Percentiles rank a stretch among this genome's conserved stretches.
Evolutionary conservation across 2,888 invertebrate genomes (phyloP).

Genomic region (Drosophila emarginata): DNA sequence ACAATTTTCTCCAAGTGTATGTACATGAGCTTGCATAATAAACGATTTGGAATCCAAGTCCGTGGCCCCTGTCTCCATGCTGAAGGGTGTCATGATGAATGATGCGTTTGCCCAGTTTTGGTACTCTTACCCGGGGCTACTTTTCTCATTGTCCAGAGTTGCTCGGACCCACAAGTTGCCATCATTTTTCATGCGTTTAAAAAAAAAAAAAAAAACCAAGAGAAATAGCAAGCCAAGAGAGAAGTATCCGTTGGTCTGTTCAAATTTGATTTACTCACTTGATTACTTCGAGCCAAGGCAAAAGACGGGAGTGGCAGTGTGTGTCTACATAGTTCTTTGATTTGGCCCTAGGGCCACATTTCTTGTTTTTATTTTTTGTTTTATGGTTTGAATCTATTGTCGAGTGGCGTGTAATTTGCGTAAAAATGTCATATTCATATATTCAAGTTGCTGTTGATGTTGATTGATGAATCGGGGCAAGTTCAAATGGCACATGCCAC

Average conservation of each 20-base stretch:
- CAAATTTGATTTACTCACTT: slow-evolving; percentile 81
- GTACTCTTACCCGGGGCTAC: slow-evolving; percentile 22
- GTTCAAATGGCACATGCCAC: slow-evolving; percentile 58
- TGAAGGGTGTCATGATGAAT: slow-evolving; percentile 78
- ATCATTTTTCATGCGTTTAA: slow-evolving; percentile 80
- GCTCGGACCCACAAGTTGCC: slow-evolving; percentile 29
- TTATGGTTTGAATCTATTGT: slow-evolving; percentile 53
- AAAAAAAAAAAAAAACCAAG: slow-evolving; percentile 44
- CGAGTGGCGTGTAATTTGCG: slow-evolving; percentile 79
- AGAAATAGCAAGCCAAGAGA: not conserved
- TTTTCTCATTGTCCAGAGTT: slow-evolving; percentile 26
- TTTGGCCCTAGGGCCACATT: slow-evolving; percentile 42
- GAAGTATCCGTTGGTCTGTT: slow-evolving; percentile 56
- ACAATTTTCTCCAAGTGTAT: slow-evolving; percentile 8
- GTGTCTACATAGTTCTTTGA: slow-evolving; percentile 31
- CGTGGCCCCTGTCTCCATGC: slow-evolving; percentile 21
- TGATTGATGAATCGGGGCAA: slow-evolving; percentile 64
- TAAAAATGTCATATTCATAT: slow-evolving; percentile 79
- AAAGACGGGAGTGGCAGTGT: not conserved
- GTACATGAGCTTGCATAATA: slow-evolving; percentile 79
- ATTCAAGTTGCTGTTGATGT: slow-evolving; percentile 58
- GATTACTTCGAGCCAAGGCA: slow-evolving; percentile 58
- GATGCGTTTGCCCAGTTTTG: slow-evolving; percentile 47
- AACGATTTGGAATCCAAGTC: slow-evolving; percentile 51
- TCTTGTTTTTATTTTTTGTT: slow-evolving; percentile 24